Conservation (phyloP, 2,797 vertebrate species). For the Nasua narica region DNA sequence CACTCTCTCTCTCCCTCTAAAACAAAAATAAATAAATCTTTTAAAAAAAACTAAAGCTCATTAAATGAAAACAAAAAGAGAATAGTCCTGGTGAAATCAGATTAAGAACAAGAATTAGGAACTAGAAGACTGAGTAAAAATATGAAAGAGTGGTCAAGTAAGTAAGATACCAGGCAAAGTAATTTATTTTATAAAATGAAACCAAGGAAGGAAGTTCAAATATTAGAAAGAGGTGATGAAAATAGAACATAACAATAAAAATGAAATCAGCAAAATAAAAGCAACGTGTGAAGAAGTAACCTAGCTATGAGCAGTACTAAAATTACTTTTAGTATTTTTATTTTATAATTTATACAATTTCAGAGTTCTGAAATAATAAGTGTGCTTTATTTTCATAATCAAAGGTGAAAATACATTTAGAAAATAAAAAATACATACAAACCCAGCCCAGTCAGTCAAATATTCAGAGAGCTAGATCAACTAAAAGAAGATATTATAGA, state of each 20-base stretch:
- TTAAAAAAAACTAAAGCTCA: not conserved
- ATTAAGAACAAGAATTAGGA: not conserved
- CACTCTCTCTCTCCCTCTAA: not conserved
- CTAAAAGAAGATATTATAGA: not conserved
- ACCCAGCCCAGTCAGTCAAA: not conserved
- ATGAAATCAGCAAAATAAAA: not conserved
- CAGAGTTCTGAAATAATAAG: not conserved
- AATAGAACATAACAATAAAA: not conserved
- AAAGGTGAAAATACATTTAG: not conserved
- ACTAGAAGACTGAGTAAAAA: not conserved
- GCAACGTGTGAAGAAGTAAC: not conserved
- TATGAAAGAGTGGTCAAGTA: not conserved
- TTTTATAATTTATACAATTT: not conserved
- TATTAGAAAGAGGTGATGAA: not conserved
- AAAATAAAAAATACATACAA: not conserved
- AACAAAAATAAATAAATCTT: not conserved
- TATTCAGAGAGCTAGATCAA: not conserved
- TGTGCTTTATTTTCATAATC: not conserved
- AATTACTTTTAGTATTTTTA: not conserved
- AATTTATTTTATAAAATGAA: slow-evolving; percentile 35
- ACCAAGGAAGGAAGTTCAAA: not conserved
- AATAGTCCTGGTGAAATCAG: not conserved
- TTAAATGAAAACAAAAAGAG: not conserved
- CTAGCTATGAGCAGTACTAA: not conserved
- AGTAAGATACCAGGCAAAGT: not conserved